Evolutionary conservation across 2,888 invertebrate genomes (phyloP).

Genomic region (Lithophane leautieri): DNA sequence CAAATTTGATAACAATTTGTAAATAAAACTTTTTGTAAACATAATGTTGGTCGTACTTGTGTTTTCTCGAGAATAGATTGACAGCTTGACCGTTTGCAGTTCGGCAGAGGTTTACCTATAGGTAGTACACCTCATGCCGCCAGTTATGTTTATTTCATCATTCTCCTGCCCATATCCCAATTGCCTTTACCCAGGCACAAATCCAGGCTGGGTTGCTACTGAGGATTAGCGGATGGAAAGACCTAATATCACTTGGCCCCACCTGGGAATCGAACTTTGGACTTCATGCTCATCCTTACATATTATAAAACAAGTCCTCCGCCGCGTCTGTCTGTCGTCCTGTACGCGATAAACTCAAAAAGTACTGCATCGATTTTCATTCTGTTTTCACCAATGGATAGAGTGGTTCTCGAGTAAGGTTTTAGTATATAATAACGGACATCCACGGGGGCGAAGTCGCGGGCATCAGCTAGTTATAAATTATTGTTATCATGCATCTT

Average conservation of each 20-base stretch:
- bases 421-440: no score
- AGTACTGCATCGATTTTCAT: no score
- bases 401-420: no score
- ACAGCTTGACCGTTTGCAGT: conserved; percentile 25
- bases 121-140: no score
- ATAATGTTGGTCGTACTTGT: neutral
- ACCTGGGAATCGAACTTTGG: no score
- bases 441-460: no score
- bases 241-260: neutral
- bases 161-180: no score
- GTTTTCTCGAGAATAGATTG: conserved; percentile 25
- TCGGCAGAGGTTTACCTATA: neutral
- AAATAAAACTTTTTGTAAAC: conserved; percentile 38
- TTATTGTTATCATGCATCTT: conserved; percentile 8
- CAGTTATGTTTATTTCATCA: neutral
- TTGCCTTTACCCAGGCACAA: neutral
- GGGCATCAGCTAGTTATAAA: no score
- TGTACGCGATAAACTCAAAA: no score
- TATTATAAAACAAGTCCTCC: no score
- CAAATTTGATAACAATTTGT: conserved; percentile 22
- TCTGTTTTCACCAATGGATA: no score
- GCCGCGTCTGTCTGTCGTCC: no score
- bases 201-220: neutral
- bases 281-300: neutral
- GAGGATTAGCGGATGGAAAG: neutral